Evolutionary conservation across 1,140 invertebrate genomes (phyloP).

Genomic region (Tribolium castaneum): DNA sequence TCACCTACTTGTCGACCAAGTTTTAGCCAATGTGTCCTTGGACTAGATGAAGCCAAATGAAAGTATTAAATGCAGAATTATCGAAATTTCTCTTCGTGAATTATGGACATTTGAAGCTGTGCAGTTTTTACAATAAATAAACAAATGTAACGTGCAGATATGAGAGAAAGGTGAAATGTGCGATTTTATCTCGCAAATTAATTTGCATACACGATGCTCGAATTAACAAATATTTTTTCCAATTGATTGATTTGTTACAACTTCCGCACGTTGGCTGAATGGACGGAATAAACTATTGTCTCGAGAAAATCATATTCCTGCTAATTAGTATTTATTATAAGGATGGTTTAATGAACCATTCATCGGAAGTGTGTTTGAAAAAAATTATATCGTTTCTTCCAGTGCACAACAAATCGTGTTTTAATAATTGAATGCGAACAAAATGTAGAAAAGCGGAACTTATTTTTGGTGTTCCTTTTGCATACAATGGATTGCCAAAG

Average conservation of each 20-base stretch:
- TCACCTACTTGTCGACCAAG: slow-evolving; percentile 17
- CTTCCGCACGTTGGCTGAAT: neutral
- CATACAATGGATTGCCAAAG: neutral
- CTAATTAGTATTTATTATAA: neutral
- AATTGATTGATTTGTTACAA: neutral
- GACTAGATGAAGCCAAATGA: slow-evolving; percentile 1
- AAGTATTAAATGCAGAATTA: slow-evolving; percentile 18
- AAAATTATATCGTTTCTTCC: neutral
- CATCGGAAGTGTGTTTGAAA: neutral
- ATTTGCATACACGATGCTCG: neutral
- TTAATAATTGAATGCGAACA: neutral
- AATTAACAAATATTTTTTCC: neutral
- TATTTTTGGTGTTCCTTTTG: neutral
- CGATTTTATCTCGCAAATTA: neutral
- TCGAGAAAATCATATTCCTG: neutral
- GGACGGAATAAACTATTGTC: neutral
- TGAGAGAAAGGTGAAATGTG: neutral
- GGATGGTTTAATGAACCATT: neutral
- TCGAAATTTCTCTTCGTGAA: slow-evolving; percentile 1
- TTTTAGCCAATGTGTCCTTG: slow-evolving; percentile 8
- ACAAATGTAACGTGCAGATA: neutral
- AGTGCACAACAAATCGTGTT: neutral
- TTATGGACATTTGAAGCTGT: neutral
- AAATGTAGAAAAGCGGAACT: neutral
- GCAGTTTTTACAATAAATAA: neutral